Evolutionary conservation across 2,797 vertebrate species (phyloP).

Genomic region (Gorsachius magnificus): DNA sequence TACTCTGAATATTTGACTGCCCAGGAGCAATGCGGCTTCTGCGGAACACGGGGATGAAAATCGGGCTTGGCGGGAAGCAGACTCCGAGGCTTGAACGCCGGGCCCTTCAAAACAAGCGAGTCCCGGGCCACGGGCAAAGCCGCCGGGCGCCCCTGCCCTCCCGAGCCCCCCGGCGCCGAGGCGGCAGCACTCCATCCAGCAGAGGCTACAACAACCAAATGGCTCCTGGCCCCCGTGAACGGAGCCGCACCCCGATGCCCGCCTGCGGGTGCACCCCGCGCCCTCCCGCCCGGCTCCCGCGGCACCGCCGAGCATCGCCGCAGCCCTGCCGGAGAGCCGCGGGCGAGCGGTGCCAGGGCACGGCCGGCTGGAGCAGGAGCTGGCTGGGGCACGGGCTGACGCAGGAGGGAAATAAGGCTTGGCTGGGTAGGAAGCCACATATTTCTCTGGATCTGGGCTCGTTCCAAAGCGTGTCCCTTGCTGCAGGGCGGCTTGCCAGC

Average conservation of each 20-base stretch:
- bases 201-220: fast-evolving
- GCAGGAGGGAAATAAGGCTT: not conserved
- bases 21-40: not conserved
- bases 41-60: not conserved
- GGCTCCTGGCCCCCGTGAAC: fast-evolving
- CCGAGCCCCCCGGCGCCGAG: not conserved
- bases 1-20: constrained; percentile 21
- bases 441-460: not conserved
- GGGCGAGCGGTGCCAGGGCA: fast-evolving
- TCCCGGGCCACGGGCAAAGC: not conserved
- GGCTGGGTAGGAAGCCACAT: not conserved
- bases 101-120: not conserved
- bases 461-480: not conserved
- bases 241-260: fast-evolving
- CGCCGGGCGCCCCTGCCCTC: not conserved
- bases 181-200: fast-evolving
- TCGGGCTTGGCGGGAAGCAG: not conserved
- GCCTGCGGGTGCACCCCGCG: not conserved
- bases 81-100: not conserved
- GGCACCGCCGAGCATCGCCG: not conserved
- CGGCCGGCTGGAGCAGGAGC: fast-evolving
- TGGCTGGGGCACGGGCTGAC: fast-evolving
- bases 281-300: not conserved
- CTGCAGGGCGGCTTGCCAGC: not conserved
- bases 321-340: not conserved